phyloP scores from a whole-genome alignment of 2,113 vertebrate species.

The Narcine bancroftii region DNA sequence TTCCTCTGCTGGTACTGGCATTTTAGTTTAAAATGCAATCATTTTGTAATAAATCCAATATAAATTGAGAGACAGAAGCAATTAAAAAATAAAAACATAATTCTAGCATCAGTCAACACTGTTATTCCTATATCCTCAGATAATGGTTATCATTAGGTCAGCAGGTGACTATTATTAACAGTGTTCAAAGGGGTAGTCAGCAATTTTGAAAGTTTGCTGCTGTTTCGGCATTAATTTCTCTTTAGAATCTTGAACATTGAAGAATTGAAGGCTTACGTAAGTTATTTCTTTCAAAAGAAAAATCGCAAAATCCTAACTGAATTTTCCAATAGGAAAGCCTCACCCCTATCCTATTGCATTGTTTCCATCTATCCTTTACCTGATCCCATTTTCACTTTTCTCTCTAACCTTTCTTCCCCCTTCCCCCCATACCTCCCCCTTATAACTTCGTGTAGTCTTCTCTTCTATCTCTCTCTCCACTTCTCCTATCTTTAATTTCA shows the following conservation, averaged over 20 bases:
- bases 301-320: no score
- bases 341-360: no score
- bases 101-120: background rate
- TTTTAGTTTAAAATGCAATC: background rate
- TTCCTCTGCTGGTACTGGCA: background rate
- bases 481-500: no score
- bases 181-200: background rate
- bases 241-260: background rate
- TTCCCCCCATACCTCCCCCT: no score
- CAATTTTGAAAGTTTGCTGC: background rate
- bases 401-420: no score
- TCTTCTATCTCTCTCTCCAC: no score
- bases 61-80: no score
- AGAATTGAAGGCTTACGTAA: background rate
- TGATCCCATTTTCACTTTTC: no score
- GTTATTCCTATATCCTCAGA: background rate
- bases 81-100: no score
- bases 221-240: background rate
- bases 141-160: background rate
- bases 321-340: background rate
- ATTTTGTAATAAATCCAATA: background rate
- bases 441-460: no score
- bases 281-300: background rate
- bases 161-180: background rate
- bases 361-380: no score